These are phyloP conservation scores for Engystomops pustulosus DNA, from an alignment of 2,113 vertebrate genomes.

Conservation along the genomic window DNA sequence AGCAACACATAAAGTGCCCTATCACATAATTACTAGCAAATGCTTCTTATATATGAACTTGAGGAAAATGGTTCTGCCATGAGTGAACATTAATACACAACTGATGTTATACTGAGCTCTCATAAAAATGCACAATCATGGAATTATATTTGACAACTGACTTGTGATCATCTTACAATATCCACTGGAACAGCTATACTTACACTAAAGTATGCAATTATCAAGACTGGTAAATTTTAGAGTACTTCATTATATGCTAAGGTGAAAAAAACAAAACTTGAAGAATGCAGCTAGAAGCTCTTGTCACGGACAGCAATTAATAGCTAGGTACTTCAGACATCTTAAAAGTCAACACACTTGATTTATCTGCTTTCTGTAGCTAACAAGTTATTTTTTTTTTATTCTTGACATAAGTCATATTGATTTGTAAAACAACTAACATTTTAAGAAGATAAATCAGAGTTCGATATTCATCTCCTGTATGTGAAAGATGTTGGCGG, in stretches of 20 bases:
- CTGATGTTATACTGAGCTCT: neutral
- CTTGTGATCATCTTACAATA: neutral
- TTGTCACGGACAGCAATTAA: conserved; percentile 9
- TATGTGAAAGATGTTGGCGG: neutral
- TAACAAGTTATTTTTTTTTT: conserved; percentile 7
- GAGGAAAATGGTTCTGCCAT: no score
- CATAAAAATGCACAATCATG: conserved; percentile 38
- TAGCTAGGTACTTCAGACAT: conserved; percentile 7
- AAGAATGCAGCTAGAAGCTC: conserved; percentile 14
- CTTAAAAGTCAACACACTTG: conserved; percentile 12
- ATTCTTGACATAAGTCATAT: conserved; percentile 2
- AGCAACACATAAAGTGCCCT: no score
- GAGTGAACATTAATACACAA: no score
- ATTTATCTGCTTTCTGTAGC: conserved; percentile 42
- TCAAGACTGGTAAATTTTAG: conserved; percentile 32
- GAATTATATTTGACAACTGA: conserved; percentile 9
- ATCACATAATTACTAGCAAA: no score
- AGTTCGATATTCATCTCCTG: neutral
- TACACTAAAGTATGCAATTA: conserved; percentile 30
- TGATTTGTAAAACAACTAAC: conserved; percentile 26
- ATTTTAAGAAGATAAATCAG: neutral
- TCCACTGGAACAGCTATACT: neutral
- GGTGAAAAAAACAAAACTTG: conserved; percentile 22
- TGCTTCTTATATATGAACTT: no score
- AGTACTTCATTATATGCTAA: conserved; percentile 26